phyloP scores from a whole-genome alignment of 1,140 invertebrate genomes.

The Rhopalosiphum maidis region DNA sequence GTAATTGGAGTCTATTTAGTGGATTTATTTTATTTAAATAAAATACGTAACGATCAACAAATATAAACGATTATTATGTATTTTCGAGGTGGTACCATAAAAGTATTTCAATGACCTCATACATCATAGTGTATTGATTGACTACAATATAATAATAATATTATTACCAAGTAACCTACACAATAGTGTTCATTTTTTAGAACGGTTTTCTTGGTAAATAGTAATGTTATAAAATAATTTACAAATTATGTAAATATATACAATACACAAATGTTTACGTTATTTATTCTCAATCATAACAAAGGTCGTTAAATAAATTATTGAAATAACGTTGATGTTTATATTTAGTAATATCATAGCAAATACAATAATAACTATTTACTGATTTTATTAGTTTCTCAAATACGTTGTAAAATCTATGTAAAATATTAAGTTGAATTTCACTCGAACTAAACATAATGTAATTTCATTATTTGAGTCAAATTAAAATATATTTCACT shows the following conservation, averaged over 20 bases:
- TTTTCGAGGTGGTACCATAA: background rate
- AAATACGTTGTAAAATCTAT: background rate
- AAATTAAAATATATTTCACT: background rate
- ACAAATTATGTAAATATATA: background rate
- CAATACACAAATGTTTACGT: background rate
- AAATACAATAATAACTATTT: background rate
- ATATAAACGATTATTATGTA: background rate
- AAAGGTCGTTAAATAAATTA: background rate
- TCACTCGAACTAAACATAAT: background rate
- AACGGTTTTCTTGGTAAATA: background rate
- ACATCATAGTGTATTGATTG: background rate
- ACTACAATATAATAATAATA: background rate
- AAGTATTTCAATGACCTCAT: background rate
- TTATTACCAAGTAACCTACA: background rate
- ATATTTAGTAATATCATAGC: background rate
- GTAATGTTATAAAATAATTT: background rate
- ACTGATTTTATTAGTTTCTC: background rate
- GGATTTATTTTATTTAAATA: background rate
- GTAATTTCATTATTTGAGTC: background rate
- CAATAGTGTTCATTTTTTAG: background rate
- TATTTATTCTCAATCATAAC: background rate
- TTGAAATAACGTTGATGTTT: background rate
- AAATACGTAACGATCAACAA: background rate
- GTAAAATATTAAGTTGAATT: background rate
- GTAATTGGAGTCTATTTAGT: background rate